Conservation (phyloP, 2,797 vertebrate genomes). For the Sebastes itinus region DNA sequence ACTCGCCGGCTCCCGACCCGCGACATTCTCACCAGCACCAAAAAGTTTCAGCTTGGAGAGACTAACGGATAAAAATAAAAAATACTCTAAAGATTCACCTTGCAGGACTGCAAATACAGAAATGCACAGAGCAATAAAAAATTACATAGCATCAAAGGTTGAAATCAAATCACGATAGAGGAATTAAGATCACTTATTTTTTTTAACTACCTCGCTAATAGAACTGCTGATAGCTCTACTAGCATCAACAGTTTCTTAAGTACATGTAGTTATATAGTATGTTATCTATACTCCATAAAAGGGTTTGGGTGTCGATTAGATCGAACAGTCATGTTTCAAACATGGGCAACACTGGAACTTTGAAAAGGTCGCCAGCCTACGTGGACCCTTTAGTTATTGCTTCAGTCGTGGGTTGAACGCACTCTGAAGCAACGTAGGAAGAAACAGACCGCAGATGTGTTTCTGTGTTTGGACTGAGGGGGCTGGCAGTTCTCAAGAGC, state of each 20-base stretch:
- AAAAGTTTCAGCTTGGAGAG: constrained; percentile 68
- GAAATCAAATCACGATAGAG: constrained; percentile 81
- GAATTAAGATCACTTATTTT: constrained; percentile 83
- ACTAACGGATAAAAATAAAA: constrained; percentile 76
- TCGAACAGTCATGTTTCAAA: constrained; percentile 76
- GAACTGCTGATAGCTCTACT: constrained; percentile 79
- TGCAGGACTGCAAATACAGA: constrained; percentile 83
- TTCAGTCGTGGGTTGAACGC: constrained; percentile 59
- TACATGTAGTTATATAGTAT: constrained; percentile 83
- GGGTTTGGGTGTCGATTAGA: constrained; percentile 63
- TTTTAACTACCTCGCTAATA: constrained; percentile 81
- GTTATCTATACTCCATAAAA: constrained; percentile 77
- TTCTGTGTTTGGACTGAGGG: constrained; percentile 28
- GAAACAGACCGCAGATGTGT: constrained; percentile 10
- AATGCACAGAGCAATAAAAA: constrained; percentile 84
- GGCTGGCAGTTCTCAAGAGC: constrained; percentile 28
- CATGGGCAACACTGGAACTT: constrained; percentile 49
- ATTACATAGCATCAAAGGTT: constrained; percentile 80
- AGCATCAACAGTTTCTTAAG: constrained; percentile 78
- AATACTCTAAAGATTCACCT: constrained; percentile 80
- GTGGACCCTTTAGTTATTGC: constrained; percentile 66
- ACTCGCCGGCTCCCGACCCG: constrained; percentile 33
- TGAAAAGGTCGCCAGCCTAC: constrained; percentile 39
- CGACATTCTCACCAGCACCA: constrained; percentile 75
- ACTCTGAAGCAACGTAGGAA: constrained; percentile 59